Evolutionary conservation across 2,797 vertebrate species (phyloP).

Genomic region (Enoplosus armatus): DNA sequence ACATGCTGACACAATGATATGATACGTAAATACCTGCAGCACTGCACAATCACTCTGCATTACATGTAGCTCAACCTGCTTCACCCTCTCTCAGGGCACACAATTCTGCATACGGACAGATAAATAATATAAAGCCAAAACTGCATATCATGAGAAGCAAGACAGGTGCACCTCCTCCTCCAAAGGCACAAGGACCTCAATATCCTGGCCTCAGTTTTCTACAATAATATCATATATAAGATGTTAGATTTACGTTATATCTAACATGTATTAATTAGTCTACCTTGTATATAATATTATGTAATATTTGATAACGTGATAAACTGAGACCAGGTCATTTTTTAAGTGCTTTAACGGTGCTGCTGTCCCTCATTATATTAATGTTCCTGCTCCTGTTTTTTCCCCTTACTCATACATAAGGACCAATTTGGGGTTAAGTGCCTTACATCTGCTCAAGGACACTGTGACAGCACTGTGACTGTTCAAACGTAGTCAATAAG

Average conservation of each 20-base stretch:
- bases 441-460: background rate
- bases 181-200: background rate
- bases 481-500: too few species aligned
- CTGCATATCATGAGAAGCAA: background rate
- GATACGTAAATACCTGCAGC: slow-evolving; percentile 52
- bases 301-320: background rate
- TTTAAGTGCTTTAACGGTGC: background rate
- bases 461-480: too few species aligned
- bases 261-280: too few species aligned
- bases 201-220: background rate
- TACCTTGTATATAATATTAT: background rate
- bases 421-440: background rate
- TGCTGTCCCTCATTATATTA: background rate
- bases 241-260: background rate
- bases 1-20: slow-evolving; percentile 65
- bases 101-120: background rate
- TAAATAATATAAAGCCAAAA: background rate
- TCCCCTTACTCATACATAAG: too few species aligned
- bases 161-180: background rate
- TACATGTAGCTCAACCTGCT: slow-evolving; percentile 32
- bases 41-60: slow-evolving; percentile 7
- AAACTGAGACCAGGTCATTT: background rate
- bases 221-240: background rate
- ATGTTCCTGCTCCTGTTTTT: background rate
- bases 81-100: background rate